These are phyloP conservation scores for Lottia scabra DNA, from an alignment of 2,888 invertebrate species.

Conservation along the genomic window DNA sequence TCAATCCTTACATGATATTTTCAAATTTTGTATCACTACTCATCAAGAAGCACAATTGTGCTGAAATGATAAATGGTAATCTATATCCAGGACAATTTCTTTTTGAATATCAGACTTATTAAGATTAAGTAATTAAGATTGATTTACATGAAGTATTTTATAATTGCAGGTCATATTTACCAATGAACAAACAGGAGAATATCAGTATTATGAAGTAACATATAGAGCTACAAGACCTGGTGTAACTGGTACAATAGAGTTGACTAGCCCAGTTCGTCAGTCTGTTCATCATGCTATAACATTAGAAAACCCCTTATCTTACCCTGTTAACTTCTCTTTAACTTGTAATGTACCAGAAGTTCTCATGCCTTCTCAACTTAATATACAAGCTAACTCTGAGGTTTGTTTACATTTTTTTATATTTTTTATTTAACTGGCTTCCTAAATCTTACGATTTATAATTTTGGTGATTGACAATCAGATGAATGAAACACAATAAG, in stretches of 20 bases:
- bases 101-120: no score
- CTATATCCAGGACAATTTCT: no score
- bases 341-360: slow-evolving; percentile 63
- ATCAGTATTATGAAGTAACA: slow-evolving; percentile 67
- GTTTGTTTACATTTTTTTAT: slow-evolving; percentile 39
- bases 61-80: no score
- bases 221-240: slow-evolving; percentile 64
- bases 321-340: slow-evolving; percentile 61
- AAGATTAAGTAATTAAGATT: no score
- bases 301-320: slow-evolving; percentile 65
- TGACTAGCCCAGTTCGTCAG: slow-evolving; percentile 67
- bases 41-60: no score
- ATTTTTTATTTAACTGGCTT: neutral
- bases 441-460: no score
- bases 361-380: slow-evolving; percentile 62
- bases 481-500: no score
- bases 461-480: no score
- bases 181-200: slow-evolving; percentile 67
- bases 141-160: no score
- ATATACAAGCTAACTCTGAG: slow-evolving; percentile 64
- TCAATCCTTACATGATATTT: no score
- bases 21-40: no score
- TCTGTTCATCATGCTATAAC: slow-evolving; percentile 62
- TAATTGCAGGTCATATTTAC: slow-evolving; percentile 63
- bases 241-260: slow-evolving; percentile 58